phyloP scores from a whole-genome alignment of 23 tunicate species.

The Styela plicata region DNA sequence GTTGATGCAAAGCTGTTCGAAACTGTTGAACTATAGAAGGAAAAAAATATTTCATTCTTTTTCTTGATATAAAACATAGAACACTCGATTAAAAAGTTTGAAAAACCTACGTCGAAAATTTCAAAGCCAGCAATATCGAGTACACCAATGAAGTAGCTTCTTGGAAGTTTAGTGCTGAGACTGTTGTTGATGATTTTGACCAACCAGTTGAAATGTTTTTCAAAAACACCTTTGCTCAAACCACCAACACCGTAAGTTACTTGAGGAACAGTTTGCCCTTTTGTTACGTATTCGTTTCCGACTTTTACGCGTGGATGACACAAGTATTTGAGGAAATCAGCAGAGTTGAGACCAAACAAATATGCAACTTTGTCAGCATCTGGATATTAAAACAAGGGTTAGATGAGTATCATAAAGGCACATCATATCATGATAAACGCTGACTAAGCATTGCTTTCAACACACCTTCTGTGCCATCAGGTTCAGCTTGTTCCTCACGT shows the following conservation, averaged over 20 bases:
- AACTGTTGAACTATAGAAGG: conserved; percentile 79
- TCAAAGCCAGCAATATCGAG: conserved; percentile 99
- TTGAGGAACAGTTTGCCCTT: conserved; percentile 93
- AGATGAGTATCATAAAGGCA: background rate
- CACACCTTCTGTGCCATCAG: conserved; percentile 94
- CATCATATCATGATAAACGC: background rate
- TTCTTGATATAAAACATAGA: background rate
- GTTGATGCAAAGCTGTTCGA: conserved; percentile 99
- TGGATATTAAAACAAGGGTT: conserved; percentile 13
- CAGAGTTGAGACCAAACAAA: conserved; percentile 92
- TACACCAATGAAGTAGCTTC: conserved; percentile 99
- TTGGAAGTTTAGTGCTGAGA: conserved; percentile 85
- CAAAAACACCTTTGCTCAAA: conserved; percentile 86
- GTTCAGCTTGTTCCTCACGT: conserved; percentile 96
- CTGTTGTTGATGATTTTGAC: conserved; percentile 81
- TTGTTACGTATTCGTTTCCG: conserved; percentile 98
- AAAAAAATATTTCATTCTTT: background rate
- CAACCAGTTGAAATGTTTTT: conserved; percentile 93
- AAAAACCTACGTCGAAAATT: conserved; percentile 87
- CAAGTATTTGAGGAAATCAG: conserved; percentile 84
- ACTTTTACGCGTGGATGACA: conserved; percentile 97
- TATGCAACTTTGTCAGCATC: conserved; percentile 98
- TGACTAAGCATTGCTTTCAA: background rate
- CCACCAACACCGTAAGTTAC: conserved; percentile 73
- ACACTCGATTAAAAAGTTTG: background rate